These are phyloP conservation scores for Heptranchias perlo DNA, from an alignment of 2,113 vertebrate species.

Conservation along the genomic window DNA sequence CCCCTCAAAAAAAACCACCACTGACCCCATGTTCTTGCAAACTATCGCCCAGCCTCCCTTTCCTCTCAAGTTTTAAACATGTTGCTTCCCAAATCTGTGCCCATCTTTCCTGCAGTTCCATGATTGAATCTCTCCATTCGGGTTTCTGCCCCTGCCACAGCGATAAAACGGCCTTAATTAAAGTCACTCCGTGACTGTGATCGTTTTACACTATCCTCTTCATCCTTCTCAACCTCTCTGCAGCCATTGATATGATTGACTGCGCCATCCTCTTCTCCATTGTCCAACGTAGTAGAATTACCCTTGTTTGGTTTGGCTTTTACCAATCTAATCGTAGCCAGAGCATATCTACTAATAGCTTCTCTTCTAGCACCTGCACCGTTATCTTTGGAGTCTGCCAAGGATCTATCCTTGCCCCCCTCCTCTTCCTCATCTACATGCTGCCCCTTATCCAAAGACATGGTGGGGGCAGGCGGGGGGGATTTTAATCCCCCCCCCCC, in stretches of 20 bases:
- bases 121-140: not conserved
- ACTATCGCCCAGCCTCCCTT: not conserved
- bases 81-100: not conserved
- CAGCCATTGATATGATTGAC: not conserved
- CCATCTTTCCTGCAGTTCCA: too few species aligned
- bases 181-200: not conserved
- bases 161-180: not conserved
- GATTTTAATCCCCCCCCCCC: too few species aligned
- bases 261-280: not conserved
- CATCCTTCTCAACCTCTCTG: not conserved
- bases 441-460: not conserved
- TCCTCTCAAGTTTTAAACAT: not conserved
- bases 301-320: not conserved
- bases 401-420: not conserved
- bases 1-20: not conserved
- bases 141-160: not conserved
- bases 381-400: not conserved
- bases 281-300: not conserved
- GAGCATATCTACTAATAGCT: not conserved
- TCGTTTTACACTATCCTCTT: not conserved
- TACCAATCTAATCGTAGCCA: not conserved
- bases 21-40: not conserved
- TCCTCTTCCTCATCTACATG: not conserved
- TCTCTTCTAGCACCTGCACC: not conserved
- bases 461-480: too few species aligned